Conservation (phyloP, 2,888 invertebrate species). For the Tipula helvola region DNA sequence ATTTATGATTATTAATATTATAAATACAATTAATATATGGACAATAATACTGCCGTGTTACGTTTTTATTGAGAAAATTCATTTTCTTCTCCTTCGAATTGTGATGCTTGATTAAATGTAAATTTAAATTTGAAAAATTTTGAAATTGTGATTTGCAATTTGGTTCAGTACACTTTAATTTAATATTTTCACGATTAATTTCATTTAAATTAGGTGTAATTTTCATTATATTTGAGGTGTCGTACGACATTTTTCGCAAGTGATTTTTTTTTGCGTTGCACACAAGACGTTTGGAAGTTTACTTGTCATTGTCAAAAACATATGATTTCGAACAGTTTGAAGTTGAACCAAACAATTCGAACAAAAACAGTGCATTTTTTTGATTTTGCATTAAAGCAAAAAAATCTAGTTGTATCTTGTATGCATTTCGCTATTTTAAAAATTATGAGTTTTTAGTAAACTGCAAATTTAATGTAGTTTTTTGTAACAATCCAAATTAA, state of each 20-base stretch:
- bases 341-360: neutral
- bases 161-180: slow-evolving; percentile 29
- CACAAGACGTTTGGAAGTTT: neutral
- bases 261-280: neutral
- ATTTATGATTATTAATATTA: slow-evolving; percentile 32
- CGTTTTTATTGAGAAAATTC: slow-evolving; percentile 18
- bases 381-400: neutral
- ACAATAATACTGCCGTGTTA: slow-evolving; percentile 43
- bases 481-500: no score
- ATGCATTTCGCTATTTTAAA: no score
- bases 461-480: no score
- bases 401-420: no score
- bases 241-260: neutral
- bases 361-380: neutral
- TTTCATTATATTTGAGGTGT: neutral
- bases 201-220: slow-evolving; percentile 19
- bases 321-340: neutral
- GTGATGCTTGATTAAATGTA: slow-evolving; percentile 46
- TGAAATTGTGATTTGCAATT: slow-evolving; percentile 38
- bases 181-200: neutral
- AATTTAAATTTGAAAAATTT: slow-evolving; percentile 39
- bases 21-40: slow-evolving; percentile 42
- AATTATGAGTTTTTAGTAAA: no score
- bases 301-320: neutral
- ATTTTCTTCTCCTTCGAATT: slow-evolving; percentile 22